Percentiles rank a stretch among this genome's conserved stretches.
Conservation (phyloP, 2,797 vertebrate species). For the Chromis chromis region DNA sequence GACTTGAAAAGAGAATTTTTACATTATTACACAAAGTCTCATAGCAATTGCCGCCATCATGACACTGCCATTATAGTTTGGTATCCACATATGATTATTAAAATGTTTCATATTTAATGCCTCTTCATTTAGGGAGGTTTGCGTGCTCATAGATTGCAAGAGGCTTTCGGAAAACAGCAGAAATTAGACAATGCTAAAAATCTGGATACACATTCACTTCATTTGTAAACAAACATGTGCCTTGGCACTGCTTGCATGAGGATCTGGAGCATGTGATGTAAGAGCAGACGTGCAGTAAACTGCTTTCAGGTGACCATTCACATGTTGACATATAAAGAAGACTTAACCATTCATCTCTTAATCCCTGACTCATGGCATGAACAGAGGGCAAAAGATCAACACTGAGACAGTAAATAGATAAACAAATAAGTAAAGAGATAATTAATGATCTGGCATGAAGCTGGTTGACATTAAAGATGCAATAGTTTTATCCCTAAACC, state of each 20-base stretch:
- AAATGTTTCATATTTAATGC: neutral
- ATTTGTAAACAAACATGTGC: conserved; percentile 39
- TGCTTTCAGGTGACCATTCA: conserved; percentile 33
- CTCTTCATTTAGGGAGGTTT: neutral
- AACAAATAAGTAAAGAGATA: neutral
- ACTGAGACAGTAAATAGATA: neutral
- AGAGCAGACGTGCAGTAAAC: conserved; percentile 23
- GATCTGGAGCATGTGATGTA: conserved; percentile 44
- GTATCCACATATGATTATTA: too few relatives aligned
- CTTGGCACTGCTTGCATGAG: neutral
- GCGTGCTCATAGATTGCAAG: neutral
- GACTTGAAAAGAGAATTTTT: neutral
- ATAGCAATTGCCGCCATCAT: neutral
- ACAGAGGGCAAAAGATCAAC: conserved; percentile 1
- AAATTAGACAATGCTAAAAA: neutral
- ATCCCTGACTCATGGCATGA: conserved; percentile 27
- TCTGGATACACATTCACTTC: neutral
- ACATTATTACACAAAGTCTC: neutral
- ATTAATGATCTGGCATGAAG: neutral
- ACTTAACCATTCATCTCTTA: conserved; percentile 51
- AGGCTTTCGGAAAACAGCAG: neutral
- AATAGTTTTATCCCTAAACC: neutral
- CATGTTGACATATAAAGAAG: conserved; percentile 46
- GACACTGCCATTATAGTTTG: neutral
- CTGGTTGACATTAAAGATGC: neutral